Evolutionary conservation across 1,140 invertebrate species (phyloP), one percentile per base, ranked within the genome.

Genomic region (Drosophila parabipectinata): DNA sequence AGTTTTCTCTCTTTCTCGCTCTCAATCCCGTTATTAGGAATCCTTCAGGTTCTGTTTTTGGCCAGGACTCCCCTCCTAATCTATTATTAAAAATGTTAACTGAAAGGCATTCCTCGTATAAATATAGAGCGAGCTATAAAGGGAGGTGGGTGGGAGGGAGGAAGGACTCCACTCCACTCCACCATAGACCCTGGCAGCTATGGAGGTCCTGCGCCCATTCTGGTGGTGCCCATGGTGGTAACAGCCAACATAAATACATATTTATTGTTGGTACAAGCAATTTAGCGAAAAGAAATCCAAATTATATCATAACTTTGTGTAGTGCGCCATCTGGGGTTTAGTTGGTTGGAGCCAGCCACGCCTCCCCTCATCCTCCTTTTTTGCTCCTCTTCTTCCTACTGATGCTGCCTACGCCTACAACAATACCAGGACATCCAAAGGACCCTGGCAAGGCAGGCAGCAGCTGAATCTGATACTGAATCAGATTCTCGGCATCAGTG

Each of bases 251-350:
- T 88, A 89, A 89, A 89, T 89, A 88, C 84, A 84, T 89, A 88
- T 88, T 89, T 88, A 89, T 88, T 84, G 84, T 88, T 88, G 83
- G 83, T 88, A 88, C 84, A 88, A 88, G 83, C 83, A 88, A 88
- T 88, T 88, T 88, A 88, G 84, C 83, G 84, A 88, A 88, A 88
- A 88, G 83, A 88, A 88, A 88, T 88, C 83, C 83, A 88, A 88
- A 88, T 88, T 88, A 88, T 88, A 88, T 88, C 83, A 88, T 88
- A 88, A 88, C 83, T 88, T 88, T 88, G 83, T 88, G 83, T 88
- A 88, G 83, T 88, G 83, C 83, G 83, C 83, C 83, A 88, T 88
- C 83, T 88, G 83, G 83, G 83, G 83, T 88, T 88, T 88, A 88
- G 83, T 88, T 88, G 21, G 21, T 21, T 21, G 2, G 18, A 18